Conservation (phyloP, 2,113 vertebrate species). For the Marmota monax region DNA sequence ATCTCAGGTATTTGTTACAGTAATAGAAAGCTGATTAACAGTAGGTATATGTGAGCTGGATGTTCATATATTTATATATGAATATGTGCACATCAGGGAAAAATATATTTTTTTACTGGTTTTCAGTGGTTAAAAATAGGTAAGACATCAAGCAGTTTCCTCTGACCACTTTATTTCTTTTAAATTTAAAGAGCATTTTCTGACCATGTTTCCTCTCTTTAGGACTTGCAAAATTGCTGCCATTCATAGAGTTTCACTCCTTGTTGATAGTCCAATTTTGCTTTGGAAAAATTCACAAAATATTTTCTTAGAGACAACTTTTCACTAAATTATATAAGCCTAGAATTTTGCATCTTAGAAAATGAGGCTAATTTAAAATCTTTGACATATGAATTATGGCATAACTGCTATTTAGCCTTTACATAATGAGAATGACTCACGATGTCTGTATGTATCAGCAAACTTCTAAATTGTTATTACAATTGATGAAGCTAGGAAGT, state of each 20-base stretch:
- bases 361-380: conserved; percentile 44
- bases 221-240: neutral
- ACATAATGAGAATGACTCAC: neutral
- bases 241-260: neutral
- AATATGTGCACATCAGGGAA: neutral
- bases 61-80: neutral
- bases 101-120: neutral
- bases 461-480: conserved; percentile 5
- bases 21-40: neutral
- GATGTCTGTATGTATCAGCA: neutral
- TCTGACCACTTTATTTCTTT: neutral
- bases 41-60: neutral
- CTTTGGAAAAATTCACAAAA: conserved; percentile 18
- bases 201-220: neutral
- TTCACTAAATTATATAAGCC: conserved; percentile 39
- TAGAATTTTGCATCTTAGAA: conserved; percentile 25
- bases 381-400: neutral
- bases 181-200: conserved; percentile 8
- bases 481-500: conserved; percentile 3
- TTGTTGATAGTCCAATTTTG: neutral
- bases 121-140: neutral
- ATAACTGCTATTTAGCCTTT: neutral
- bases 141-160: neutral
- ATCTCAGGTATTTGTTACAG: neutral
- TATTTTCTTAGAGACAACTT: conserved; percentile 5